phyloP scores from a whole-genome alignment of 2,797 vertebrate genomes.

The Luscinia megarhynchos region DNA sequence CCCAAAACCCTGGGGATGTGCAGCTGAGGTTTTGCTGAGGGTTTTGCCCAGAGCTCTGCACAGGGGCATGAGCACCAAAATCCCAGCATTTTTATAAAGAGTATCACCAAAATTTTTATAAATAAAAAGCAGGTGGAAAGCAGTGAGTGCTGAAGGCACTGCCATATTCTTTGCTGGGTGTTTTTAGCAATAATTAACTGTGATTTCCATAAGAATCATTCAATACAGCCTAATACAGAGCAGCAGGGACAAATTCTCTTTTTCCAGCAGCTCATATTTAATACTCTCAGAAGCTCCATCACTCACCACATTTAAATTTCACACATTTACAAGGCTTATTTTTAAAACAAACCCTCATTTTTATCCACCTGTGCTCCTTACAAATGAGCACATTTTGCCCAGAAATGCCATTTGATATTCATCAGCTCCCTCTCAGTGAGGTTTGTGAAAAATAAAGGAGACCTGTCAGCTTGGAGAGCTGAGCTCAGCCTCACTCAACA shows the following conservation, averaged over 20 bases:
- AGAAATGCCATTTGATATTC: conserved; percentile 22
- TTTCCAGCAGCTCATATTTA: background rate
- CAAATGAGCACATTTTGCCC: background rate
- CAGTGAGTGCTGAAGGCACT: background rate
- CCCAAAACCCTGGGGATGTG: background rate
- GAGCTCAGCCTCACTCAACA: background rate
- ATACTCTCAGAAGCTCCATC: background rate
- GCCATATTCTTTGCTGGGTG: background rate
- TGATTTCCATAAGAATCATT: background rate
- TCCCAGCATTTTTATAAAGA: too few relatives aligned
- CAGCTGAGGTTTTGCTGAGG: background rate
- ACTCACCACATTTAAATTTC: background rate
- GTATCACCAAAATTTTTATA: background rate
- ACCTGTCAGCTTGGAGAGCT: background rate
- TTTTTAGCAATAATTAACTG: background rate
- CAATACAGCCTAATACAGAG: background rate
- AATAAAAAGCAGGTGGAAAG: background rate
- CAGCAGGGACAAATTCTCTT: background rate
- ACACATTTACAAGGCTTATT: background rate
- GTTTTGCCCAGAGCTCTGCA: background rate
- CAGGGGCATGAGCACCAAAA: background rate
- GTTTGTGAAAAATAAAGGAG: background rate
- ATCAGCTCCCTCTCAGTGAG: background rate
- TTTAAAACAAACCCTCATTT: background rate
- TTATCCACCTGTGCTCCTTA: background rate